Evolutionary conservation across 2,113 vertebrate species (phyloP), one percentile per base, ranked within the genome.

Genomic region (Hystrix cristata): DNA sequence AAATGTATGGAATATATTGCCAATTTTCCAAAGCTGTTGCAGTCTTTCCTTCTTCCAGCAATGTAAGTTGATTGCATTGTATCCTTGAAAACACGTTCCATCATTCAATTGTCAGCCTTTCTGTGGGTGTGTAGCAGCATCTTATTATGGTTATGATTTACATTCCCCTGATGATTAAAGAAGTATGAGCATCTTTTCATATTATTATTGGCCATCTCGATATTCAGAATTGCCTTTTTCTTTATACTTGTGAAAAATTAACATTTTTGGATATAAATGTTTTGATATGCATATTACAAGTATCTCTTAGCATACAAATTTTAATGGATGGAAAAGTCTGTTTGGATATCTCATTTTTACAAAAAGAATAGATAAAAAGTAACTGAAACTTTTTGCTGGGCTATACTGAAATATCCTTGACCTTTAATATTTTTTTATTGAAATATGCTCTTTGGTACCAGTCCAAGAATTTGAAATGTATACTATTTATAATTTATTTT

Each of bases 401-500:
- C 38, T 87, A 51, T 69, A 79, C 25, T 94, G 71, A 95, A 94
- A 62, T 81, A 88, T 31, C n/a, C 80, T 80, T 91, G 80, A 80
- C 55, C 31, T 95, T 91, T 84, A 64, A 34, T 72, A 55, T 82
- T 83, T 93, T 60, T 34, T 10, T 57, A 38, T 65, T 82, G 31
- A 85, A 89, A 64, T 95, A 84, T 94, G 4, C 43, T 64, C 21
- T 94, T 86, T 96, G 53, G 31, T 34, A 79, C 38, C 74, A 90
- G 78, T 82, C 34, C 3, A 76, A 86, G 74, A 93, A 94, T 27
- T 88, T 79, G 79, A 89, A 76, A 29, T 57, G 31, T 85, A 59
- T 62, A 43, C 18, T 46, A 84, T 71, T 43, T 87, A 69, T 72
- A 23, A 74, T 87, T 81, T 34, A 4, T 82, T 74, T 89, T 80